phyloP scores from a whole-genome alignment of 2,797 vertebrate genomes.

The Macropodus opercularis region DNA sequence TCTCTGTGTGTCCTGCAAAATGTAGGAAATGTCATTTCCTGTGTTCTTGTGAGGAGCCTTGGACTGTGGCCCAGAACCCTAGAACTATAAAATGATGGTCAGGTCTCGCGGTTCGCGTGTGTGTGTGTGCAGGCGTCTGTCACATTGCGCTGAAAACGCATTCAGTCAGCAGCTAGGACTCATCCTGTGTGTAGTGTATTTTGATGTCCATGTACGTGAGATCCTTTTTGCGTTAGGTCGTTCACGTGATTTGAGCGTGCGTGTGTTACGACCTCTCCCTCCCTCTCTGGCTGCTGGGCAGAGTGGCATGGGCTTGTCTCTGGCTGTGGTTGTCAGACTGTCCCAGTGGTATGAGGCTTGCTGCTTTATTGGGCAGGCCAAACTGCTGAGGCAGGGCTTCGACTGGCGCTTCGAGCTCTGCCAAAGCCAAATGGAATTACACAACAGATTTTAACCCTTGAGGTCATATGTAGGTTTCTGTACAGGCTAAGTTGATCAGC shows the following conservation, averaged over 20 bases:
- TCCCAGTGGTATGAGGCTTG: conserved; percentile 81
- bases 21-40: conserved; percentile 87
- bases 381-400: conserved; percentile 85
- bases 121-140: conserved; percentile 29
- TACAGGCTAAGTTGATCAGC: neutral
- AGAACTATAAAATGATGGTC: conserved; percentile 55
- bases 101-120: conserved; percentile 46
- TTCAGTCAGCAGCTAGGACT: too few species aligned
- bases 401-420: conserved; percentile 68
- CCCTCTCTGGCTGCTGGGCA: conserved; percentile 69
- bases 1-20: conserved; percentile 73
- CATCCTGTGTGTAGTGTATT: too few species aligned
- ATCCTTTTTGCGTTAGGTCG: too few species aligned
- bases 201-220: conserved; percentile 15
- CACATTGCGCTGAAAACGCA: conserved; percentile 32
- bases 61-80: conserved; percentile 67
- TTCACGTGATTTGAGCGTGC: conserved; percentile 21
- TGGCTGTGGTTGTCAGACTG: conserved; percentile 76
- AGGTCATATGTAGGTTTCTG: conserved; percentile 27
- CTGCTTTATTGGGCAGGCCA: conserved; percentile 81
- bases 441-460: conserved; percentile 76
- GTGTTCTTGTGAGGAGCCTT: conserved; percentile 78
- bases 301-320: conserved; percentile 77
- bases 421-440: conserved; percentile 80
- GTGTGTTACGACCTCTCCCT: conserved; percentile 58